These are phyloP conservation scores for Eriocheir sinensis DNA, from an alignment of 1,140 invertebrate species.

Conservation along the genomic window DNA sequence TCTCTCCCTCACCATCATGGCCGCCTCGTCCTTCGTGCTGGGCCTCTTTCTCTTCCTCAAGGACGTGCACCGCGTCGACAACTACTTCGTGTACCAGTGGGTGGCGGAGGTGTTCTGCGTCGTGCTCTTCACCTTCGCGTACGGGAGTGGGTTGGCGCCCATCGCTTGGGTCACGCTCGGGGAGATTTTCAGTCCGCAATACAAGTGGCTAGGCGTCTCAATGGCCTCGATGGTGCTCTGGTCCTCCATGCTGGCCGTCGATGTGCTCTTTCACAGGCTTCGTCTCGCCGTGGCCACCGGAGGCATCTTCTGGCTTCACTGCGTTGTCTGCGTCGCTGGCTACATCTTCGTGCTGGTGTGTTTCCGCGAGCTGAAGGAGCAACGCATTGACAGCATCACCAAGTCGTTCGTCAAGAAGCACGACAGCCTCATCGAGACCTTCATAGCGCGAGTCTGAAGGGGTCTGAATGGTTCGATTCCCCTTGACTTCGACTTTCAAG, in stretches of 20 bases:
- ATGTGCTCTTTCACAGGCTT: constrained; percentile 74
- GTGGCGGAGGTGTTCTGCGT: constrained; percentile 78
- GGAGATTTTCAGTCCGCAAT: constrained; percentile 74
- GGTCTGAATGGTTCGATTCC: background rate
- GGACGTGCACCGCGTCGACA: constrained; percentile 76
- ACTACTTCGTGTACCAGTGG: constrained; percentile 79
- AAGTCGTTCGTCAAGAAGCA: constrained; percentile 78
- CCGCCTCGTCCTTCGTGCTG: constrained; percentile 78
- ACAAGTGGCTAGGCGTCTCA: constrained; percentile 77
- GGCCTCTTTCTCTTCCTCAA: constrained; percentile 79
- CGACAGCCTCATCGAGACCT: constrained; percentile 78
- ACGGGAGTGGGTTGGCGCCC: constrained; percentile 76
- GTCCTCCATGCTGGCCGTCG: constrained; percentile 75
- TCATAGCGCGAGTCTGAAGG: constrained; percentile 72
- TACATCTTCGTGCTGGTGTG: constrained; percentile 78
- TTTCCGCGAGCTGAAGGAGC: constrained; percentile 78
- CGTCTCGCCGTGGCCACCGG: constrained; percentile 75
- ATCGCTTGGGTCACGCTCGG: constrained; percentile 79
- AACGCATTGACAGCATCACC: constrained; percentile 77
- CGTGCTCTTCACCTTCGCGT: constrained; percentile 77
- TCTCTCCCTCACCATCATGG: constrained; percentile 79
- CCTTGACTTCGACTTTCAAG: background rate
- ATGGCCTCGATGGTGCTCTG: constrained; percentile 73
- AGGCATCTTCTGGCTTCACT: constrained; percentile 79
- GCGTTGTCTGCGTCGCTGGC: constrained; percentile 77